A percentile compares a stretch with the other conserved stretches of the same genome.
phyloP scores from a whole-genome alignment of 1,140 invertebrate species.

The Ceratoteleas bidentatus region DNA sequence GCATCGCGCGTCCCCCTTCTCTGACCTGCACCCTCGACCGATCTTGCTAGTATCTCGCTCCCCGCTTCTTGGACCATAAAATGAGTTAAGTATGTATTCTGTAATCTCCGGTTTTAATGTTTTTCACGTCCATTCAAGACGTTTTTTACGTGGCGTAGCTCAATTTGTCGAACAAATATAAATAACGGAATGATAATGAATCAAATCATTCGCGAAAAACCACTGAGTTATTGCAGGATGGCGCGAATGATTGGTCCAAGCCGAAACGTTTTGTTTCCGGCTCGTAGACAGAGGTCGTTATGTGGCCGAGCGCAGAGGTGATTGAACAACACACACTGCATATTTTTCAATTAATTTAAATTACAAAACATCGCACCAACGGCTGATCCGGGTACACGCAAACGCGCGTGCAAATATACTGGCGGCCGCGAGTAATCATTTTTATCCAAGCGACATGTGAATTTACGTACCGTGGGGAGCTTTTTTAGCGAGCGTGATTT shows the following conservation, averaged over 20 bases:
- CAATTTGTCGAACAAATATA: slow-evolving; percentile 75
- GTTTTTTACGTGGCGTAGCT: slow-evolving; percentile 43
- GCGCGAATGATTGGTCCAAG: slow-evolving; percentile 76
- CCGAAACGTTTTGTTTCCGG: slow-evolving; percentile 66
- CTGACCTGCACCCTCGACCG: not conserved
- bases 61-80: not conserved
- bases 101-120: slow-evolving; percentile 61
- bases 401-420: slow-evolving; percentile 63
- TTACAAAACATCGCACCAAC: slow-evolving; percentile 78
- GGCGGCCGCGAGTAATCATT: slow-evolving; percentile 72
- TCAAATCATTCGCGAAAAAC: slow-evolving; percentile 79
- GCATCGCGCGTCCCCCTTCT: slow-evolving; percentile 2
- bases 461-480: slow-evolving; percentile 67
- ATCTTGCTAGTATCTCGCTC: not conserved
- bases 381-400: slow-evolving; percentile 50
- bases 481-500: slow-evolving; percentile 66
- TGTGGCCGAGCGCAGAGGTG: slow-evolving; percentile 66
- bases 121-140: slow-evolving; percentile 43
- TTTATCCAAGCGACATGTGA: slow-evolving; percentile 72
- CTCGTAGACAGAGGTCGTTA: slow-evolving; percentile 59
- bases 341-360: slow-evolving; percentile 81
- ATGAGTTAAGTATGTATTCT: slow-evolving; percentile 55
- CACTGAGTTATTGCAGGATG: slow-evolving; percentile 77
- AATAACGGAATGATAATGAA: slow-evolving; percentile 80
- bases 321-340: slow-evolving; percentile 77